Evolutionary conservation across 2,888 invertebrate genomes (phyloP), one percentile per base, ranked within the genome.

Genomic region (Protodeltote pygarga): DNA sequence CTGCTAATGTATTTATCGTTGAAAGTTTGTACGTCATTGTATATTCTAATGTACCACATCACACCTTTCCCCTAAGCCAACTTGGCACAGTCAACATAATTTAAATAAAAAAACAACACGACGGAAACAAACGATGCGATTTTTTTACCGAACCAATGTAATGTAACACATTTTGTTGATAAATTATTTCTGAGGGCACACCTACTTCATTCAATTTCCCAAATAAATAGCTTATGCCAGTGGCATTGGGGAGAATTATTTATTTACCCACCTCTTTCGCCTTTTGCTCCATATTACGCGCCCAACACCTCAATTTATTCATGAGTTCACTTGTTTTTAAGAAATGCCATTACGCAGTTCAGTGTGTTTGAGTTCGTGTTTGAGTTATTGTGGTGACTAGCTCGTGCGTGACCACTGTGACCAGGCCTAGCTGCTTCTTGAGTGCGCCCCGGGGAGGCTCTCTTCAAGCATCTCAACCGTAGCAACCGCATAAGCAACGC

Each of bases 161-260:
- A 79, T 71, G 80, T 74, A 75, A 74, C 75, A 73, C 76, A 77
- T 77, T 79, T 66, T 49, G 67, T 75, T 79, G 79, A 80, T 79
- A 80, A 77, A 79, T 80, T 78, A 79, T 80, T 75, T 73, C 41
- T 58, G 57, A 55, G 70, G 63, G 39, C 39, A 71, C 74, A 64
- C 73, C 73, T 71, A 70, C 70, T 71, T 77, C 73, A 68, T 79
- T 80, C 80, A 75, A 77, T 77, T 77, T 71, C 63, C 57, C 65
- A 67, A 75, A 77, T 80, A 81, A 77, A 79, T 79, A 74, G 77
- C 72, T 74, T 66, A 62, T 65, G 77, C 68, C 73, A 72, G 53
- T 44, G 64, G 65, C 71, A 73, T 73, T 70, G 60, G 45, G 60
- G 25, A 51, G 66, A 68, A 73, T 73, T 74, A 75, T 77, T 71